Percentiles rank a stretch among this genome's conserved stretches.
These are phyloP conservation scores for Carcharodon carcharias DNA, from an alignment of 2,797 vertebrate species.

Conservation along the genomic window DNA sequence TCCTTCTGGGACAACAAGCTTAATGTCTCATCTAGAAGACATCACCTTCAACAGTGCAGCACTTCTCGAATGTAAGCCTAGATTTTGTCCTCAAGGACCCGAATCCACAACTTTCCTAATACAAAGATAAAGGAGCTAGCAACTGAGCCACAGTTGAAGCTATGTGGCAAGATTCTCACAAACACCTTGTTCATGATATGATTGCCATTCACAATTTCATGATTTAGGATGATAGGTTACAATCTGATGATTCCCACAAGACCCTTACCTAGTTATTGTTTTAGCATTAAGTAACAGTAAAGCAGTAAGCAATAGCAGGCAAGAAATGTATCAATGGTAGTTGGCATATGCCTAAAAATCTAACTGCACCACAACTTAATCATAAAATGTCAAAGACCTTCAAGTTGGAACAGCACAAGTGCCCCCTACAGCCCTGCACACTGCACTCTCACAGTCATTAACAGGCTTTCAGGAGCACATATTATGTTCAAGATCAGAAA, in stretches of 20 bases:
- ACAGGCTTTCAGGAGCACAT: not conserved
- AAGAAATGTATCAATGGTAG: not conserved
- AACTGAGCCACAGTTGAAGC: not conserved
- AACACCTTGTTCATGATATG: not conserved
- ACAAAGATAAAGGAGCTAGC: not conserved
- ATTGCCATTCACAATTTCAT: not conserved
- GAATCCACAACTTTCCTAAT: not conserved
- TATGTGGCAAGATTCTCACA: not conserved
- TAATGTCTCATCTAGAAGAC: not conserved
- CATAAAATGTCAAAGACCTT: not conserved
- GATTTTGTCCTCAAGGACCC: not conserved
- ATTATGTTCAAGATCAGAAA: not conserved
- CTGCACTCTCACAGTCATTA: not conserved
- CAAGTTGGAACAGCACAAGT: slow-evolving; percentile 6
- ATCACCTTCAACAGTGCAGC: not conserved
- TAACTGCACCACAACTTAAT: not conserved
- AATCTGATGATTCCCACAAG: not conserved
- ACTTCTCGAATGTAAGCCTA: not conserved
- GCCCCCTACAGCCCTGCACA: not conserved
- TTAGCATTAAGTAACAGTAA: not conserved
- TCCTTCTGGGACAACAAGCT: too few relatives aligned
- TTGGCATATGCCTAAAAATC: not conserved
- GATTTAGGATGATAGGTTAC: not conserved
- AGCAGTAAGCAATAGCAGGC: not conserved
- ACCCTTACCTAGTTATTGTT: not conserved